These are phyloP conservation scores for Noctua janthe DNA, from an alignment of 2,888 invertebrate genomes.

Conservation along the genomic window DNA sequence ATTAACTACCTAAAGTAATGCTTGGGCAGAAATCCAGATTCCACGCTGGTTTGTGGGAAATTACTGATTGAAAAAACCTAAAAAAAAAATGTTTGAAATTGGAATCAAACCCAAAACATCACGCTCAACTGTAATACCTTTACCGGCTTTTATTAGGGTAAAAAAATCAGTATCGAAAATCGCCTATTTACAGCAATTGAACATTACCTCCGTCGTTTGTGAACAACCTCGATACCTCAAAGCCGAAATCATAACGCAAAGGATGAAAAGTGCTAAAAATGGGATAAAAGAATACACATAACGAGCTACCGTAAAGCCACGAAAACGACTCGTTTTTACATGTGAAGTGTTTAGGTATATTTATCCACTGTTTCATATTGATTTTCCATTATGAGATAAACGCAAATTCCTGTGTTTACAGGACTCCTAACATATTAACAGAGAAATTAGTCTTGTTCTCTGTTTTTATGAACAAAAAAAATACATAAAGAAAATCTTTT, in stretches of 20 bases:
- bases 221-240: constrained; percentile 23
- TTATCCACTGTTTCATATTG: constrained; percentile 25
- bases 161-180: constrained; percentile 1
- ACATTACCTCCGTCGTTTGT: constrained; percentile 4
- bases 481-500: not conserved
- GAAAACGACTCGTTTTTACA: not conserved
- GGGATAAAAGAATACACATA: constrained; percentile 5
- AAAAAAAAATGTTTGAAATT: not conserved
- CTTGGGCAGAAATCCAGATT: not conserved
- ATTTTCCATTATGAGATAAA: constrained; percentile 1
- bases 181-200: constrained; percentile 17
- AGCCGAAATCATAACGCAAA: constrained; percentile 13
- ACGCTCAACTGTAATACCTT: not conserved
- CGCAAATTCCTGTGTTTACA: not conserved
- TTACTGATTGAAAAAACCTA: not conserved
- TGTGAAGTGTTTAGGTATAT: not conserved
- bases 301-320: constrained; percentile 11
- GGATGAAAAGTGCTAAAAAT: not conserved
- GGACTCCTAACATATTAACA: not conserved
- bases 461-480: not conserved
- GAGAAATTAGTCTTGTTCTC: not conserved
- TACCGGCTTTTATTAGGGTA: no score
- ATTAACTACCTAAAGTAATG: not conserved
- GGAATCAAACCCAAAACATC: not conserved
- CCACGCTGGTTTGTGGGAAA: not conserved